Evolutionary conservation across 2,113 vertebrate genomes (phyloP).

Genomic region (Elanus axillaris): DNA sequence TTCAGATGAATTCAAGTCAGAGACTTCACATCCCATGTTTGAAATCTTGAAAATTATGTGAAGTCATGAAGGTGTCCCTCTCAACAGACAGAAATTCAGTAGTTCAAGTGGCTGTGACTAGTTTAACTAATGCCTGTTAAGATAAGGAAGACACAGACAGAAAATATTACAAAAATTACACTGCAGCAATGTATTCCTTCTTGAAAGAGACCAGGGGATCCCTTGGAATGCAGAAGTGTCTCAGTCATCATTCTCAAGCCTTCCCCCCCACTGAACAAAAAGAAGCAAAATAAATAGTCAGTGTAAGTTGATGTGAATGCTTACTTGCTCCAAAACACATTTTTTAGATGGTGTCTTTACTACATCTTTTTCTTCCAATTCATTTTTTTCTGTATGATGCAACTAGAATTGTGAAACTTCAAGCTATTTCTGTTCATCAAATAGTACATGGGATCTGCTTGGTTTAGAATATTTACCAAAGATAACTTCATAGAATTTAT

Average conservation of each 20-base stretch:
- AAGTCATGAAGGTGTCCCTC: background rate
- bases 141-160: background rate
- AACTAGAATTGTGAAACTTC: background rate
- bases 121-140: background rate
- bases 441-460: background rate
- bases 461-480: background rate
- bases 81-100: background rate
- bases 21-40: background rate
- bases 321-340: background rate
- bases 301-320: background rate
- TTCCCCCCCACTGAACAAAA: background rate
- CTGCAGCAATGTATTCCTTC: background rate
- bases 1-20: background rate
- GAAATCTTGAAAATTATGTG: background rate
- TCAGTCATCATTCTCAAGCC: background rate
- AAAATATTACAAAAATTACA: background rate
- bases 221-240: background rate
- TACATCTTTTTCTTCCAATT: background rate
- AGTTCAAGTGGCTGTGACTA: background rate
- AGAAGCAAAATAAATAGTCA: background rate
- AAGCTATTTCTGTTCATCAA: background rate
- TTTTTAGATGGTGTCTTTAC: background rate
- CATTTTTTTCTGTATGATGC: background rate
- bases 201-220: background rate
- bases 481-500: background rate